Evolutionary conservation across 2,113 vertebrate genomes (phyloP), one percentile per base, ranked within the genome.

Genomic region (Sinocyclocheilus anshuiensis): DNA sequence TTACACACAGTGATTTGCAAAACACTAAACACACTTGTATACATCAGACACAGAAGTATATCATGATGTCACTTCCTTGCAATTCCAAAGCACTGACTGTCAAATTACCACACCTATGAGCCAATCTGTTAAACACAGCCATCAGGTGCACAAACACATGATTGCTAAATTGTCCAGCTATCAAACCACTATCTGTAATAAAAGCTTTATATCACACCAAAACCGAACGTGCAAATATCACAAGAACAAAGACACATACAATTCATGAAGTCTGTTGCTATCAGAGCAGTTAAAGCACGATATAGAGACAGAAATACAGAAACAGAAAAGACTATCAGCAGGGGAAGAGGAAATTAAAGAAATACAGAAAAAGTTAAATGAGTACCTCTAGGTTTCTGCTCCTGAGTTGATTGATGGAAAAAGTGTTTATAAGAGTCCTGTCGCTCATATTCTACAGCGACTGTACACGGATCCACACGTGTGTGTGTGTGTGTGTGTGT

Each of bases 351-450:
- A 20, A 57, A 29, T 57, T 2, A 57, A 53, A 53, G 16, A 33
- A 6, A 11, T 53, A 24, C 16, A 53, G 45, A 29, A 1, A 15
- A 50, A 53, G 4, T 29, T 4, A 26, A 78, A 24, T 13, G 42
- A 75, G 69, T 75, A 50, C 79, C 61, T 81, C 33, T 67, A 72
- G n/a, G n/a, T 42, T 39, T 74, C 45, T 67, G 80, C 48, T 83
- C 48, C 45, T 1, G 33, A 65, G 42, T 3, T 18, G 79, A 83
- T 22, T 82, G 71, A 74, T 18, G 42, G 29, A 26, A 18, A 74
- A 61, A 48, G 48, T 45, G 79, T 61, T 50, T 81, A 61, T 42
- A 57, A 36, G 24, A 48, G 55, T 69, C 71, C 39, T 26, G 33
- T 55, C 77, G 15, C 59, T 50, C 53, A n/a, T n/a, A n/a, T n/a